Conservation (phyloP, 2,888 invertebrate genomes). For the Balanococcus diminutus region DNA sequence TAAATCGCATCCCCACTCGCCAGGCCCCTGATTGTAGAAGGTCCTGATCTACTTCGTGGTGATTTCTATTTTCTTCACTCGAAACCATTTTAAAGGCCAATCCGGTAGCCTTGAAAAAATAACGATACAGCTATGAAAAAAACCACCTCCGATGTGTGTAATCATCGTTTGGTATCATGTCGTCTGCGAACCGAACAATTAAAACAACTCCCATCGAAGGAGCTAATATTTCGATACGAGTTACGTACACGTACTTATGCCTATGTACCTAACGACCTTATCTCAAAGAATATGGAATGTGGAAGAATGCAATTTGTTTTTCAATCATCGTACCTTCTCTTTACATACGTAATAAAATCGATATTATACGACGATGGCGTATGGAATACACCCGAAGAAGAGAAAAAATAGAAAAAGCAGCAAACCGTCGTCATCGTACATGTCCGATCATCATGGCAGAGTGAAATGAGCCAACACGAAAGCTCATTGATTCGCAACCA, state of each 20-base stretch:
- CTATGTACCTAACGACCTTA: slow-evolving; percentile 4
- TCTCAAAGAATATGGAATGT: neutral
- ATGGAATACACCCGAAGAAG: too few relatives aligned
- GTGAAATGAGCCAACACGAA: slow-evolving; percentile 23
- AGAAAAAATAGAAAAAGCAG: too few relatives aligned
- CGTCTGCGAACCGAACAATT: neutral
- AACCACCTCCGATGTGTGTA: neutral
- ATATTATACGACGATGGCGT: too few relatives aligned
- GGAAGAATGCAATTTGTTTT: neutral
- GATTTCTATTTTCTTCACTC: neutral
- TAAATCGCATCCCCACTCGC: too few relatives aligned
- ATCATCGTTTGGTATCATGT: slow-evolving; percentile 2
- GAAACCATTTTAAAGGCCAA: neutral
- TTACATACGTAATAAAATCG: neutral
- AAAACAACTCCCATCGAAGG: slow-evolving; percentile 31
- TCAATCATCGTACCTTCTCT: neutral
- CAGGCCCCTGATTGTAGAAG: too few relatives aligned
- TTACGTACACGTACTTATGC: neutral
- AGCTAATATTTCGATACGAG: neutral
- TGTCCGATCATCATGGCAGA: neutral
- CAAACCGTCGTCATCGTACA: too few relatives aligned
- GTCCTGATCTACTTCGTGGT: neutral
- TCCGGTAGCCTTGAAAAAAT: neutral
- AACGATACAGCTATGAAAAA: neutral
- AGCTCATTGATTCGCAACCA: slow-evolving; percentile 27